A percentile compares a stretch with the other conserved stretches of the same genome.
phyloP scores from a whole-genome alignment of 2,113 vertebrate species.

The Hemicordylus capensis region DNA sequence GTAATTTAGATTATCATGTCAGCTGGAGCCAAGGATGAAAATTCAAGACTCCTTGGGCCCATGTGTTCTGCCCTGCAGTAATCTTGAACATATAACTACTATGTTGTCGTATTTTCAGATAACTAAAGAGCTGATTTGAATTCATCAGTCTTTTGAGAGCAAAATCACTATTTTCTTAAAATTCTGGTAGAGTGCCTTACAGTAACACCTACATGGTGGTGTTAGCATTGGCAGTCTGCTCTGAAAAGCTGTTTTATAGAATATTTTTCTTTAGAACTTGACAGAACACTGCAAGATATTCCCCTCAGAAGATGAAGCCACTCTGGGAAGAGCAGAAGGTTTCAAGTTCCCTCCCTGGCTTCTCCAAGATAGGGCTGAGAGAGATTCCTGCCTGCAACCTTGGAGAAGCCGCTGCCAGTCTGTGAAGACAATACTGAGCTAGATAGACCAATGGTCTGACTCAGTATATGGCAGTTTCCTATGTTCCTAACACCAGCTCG shows the following conservation, averaged over 20 bases:
- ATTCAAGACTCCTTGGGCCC: neutral
- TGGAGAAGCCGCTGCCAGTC: too few relatives aligned
- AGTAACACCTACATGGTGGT: neutral
- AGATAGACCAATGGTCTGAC: too few relatives aligned
- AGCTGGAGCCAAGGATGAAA: neutral
- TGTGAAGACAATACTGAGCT: too few relatives aligned
- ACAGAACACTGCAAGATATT: too few relatives aligned
- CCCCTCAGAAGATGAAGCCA: too few relatives aligned
- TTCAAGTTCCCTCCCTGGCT: too few relatives aligned
- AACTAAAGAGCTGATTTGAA: neutral
- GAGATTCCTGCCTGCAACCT: too few relatives aligned
- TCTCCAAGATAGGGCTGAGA: too few relatives aligned
- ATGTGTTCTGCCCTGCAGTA: neutral
- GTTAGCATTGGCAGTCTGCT: neutral
- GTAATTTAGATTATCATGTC: too few relatives aligned
- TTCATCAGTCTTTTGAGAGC: neutral
- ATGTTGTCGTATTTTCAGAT: neutral
- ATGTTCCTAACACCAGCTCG: too few relatives aligned
- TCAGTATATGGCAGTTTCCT: too few relatives aligned
- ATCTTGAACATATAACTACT: neutral
- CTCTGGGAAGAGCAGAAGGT: too few relatives aligned
- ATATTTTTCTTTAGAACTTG: neutral
- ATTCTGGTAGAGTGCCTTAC: neutral
- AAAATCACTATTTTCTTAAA: neutral
- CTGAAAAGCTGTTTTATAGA: neutral